Percentiles rank a stretch among this genome's conserved stretches.
Evolutionary conservation across 2,797 vertebrate species (phyloP).

Genomic region (Cossypha caffra): DNA sequence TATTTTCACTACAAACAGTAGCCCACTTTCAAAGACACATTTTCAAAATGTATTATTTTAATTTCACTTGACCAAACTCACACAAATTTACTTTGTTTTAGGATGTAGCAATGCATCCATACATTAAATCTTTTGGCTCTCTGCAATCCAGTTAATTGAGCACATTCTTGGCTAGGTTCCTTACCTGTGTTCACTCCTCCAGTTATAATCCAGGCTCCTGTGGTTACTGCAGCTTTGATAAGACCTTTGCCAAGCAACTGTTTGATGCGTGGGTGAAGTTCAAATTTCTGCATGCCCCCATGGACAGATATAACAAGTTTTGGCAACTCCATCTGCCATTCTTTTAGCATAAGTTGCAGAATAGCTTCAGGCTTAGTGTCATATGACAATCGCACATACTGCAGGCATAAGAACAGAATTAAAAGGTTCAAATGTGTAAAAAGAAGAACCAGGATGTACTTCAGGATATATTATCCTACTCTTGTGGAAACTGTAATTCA

Average conservation of each 20-base stretch:
- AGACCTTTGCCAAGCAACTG: slow-evolving; percentile 98
- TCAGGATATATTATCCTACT: neutral
- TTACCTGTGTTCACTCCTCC: slow-evolving; percentile 97
- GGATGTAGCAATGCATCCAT: neutral
- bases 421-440: neutral
- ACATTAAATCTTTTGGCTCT: neutral
- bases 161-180: neutral
- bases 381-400: slow-evolving; percentile 94
- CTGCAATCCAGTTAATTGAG: neutral
- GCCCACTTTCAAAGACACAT: neutral
- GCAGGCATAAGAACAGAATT: slow-evolving; percentile 22
- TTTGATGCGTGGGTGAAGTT: slow-evolving; percentile 96
- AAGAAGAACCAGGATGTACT: neutral
- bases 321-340: slow-evolving; percentile 99
- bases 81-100: neutral
- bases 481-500: neutral
- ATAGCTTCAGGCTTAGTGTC: slow-evolving; percentile 92
- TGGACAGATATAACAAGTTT: slow-evolving; percentile 99
- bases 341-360: slow-evolving; percentile 93
- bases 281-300: slow-evolving; percentile 98
- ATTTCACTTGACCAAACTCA: neutral
- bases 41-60: neutral
- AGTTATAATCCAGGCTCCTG: slow-evolving; percentile 98
- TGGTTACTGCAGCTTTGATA: slow-evolving; percentile 98
- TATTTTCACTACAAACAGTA: neutral